Evolutionary conservation across 2,797 vertebrate species (phyloP).

Genomic region (Sebastes variabilis): DNA sequence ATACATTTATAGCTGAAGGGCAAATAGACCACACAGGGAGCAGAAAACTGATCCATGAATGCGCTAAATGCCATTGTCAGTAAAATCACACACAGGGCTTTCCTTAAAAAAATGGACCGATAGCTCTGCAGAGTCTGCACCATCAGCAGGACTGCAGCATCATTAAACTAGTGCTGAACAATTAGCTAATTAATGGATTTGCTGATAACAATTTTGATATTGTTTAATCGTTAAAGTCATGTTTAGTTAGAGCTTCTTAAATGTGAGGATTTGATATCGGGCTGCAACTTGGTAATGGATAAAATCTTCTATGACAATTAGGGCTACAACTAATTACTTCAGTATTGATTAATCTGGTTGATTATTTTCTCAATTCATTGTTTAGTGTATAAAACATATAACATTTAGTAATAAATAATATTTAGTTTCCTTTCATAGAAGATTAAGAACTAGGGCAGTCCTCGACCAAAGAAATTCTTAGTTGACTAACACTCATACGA

Average conservation of each 20-base stretch:
- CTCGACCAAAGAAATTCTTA: too few species aligned
- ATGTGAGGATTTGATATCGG: background rate
- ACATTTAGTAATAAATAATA: too few species aligned
- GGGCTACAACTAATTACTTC: too few species aligned
- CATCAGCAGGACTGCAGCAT: background rate
- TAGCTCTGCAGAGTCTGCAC: background rate
- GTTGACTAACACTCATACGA: too few species aligned
- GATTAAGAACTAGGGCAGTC: too few species aligned
- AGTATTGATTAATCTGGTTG: too few species aligned
- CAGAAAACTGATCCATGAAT: background rate
- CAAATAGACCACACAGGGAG: background rate
- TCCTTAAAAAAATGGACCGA: background rate
- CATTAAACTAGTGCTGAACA: background rate
- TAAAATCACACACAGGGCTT: background rate
- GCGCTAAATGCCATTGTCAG: background rate
- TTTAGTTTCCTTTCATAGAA: too few species aligned
- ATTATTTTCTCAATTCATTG: too few species aligned
- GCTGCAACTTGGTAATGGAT: background rate
- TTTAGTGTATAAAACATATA: too few species aligned
- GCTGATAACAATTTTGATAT: background rate
- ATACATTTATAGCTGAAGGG: background rate
- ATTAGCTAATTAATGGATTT: background rate
- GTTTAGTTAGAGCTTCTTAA: background rate
- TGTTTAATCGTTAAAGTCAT: background rate
- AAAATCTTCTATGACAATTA: too few species aligned